Evolutionary conservation across 2,113 vertebrate genomes (phyloP).

Genomic region (Empidonax traillii): DNA sequence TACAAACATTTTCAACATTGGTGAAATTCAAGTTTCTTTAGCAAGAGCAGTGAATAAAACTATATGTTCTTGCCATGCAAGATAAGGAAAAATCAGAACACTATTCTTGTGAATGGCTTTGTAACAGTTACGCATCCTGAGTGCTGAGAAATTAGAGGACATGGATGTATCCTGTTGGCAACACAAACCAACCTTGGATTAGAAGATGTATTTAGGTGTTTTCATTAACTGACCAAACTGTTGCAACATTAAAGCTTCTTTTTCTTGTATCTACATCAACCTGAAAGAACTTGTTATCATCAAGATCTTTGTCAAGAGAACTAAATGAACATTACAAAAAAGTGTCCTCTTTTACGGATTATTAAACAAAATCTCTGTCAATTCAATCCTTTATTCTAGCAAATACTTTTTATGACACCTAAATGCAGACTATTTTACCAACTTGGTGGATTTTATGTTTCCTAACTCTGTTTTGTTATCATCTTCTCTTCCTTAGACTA

Average conservation of each 20-base stretch:
- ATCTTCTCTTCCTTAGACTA: background rate
- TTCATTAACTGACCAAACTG: background rate
- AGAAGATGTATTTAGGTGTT: background rate
- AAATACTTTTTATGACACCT: background rate
- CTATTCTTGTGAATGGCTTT: background rate
- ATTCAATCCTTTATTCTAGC: background rate
- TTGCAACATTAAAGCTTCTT: background rate
- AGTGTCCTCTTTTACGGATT: background rate
- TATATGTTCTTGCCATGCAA: background rate
- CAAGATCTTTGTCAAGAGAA: background rate
- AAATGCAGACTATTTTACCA: background rate
- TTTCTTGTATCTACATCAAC: background rate
- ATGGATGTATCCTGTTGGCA: background rate
- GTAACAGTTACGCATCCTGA: background rate
- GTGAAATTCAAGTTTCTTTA: background rate
- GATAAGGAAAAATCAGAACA: background rate
- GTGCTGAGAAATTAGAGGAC: background rate
- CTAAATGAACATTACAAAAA: background rate
- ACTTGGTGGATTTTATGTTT: background rate
- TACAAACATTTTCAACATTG: background rate
- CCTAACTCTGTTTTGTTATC: background rate
- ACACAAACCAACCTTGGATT: background rate
- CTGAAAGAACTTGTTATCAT: background rate
- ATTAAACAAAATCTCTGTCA: background rate
- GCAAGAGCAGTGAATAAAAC: background rate